A percentile compares a stretch with the other conserved stretches of the same genome.
Evolutionary conservation across 2,113 vertebrate species (phyloP).

Genomic region (Tetrao urogallus): DNA sequence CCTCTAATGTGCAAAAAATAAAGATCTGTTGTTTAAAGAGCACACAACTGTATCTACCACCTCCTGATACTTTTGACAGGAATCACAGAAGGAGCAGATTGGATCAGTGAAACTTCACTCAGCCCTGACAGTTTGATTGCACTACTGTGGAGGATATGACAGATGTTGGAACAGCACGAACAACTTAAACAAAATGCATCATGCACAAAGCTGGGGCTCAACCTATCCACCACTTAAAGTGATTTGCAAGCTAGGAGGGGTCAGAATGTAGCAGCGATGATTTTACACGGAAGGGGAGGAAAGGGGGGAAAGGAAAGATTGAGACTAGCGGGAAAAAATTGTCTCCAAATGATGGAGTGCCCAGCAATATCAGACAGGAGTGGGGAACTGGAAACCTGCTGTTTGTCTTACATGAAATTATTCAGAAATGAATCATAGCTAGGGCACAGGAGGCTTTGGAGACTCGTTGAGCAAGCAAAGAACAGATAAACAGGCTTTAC

Average conservation of each 20-base stretch:
- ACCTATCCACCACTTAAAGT: neutral
- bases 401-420: slow-evolving; percentile 43
- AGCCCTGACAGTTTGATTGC: slow-evolving; percentile 63
- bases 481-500: slow-evolving; percentile 40
- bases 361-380: neutral
- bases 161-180: slow-evolving; percentile 57
- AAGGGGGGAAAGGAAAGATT: neutral
- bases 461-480: neutral
- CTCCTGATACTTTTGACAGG: slow-evolving; percentile 56
- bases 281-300: neutral
- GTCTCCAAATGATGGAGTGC: slow-evolving; percentile 34
- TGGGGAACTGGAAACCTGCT: slow-evolving; percentile 4
- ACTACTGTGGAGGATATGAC: slow-evolving; percentile 54
- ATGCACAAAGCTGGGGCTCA: neutral
- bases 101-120: slow-evolving; percentile 63
- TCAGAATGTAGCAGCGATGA: neutral
- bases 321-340: neutral
- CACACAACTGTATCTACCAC: slow-evolving; percentile 53
- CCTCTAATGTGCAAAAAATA: slow-evolving; percentile 29
- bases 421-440: slow-evolving; percentile 47
- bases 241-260: slow-evolving; percentile 23
- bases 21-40: slow-evolving; percentile 55
- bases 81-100: slow-evolving; percentile 49
- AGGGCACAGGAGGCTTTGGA: neutral
- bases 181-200: slow-evolving; percentile 38